These are phyloP conservation scores for Nannobrachium achirus DNA, from an alignment of 2,113 vertebrate species.

Conservation along the genomic window DNA sequence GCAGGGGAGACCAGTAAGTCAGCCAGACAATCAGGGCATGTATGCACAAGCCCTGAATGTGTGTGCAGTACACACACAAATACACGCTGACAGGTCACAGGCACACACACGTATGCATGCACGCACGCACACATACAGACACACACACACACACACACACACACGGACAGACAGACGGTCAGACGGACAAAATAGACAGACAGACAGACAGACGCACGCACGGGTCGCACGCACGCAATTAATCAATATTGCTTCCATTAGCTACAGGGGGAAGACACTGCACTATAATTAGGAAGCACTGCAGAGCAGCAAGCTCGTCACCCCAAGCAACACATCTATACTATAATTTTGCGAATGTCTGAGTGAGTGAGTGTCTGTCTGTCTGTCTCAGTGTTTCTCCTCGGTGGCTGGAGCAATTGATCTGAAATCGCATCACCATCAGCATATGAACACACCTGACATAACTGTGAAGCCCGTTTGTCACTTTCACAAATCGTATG, in stretches of 20 bases:
- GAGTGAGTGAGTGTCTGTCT: too few species aligned
- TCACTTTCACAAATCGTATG: too few species aligned
- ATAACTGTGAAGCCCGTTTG: too few species aligned
- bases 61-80: neutral
- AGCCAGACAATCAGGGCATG: slow-evolving; percentile 27
- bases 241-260: slow-evolving; percentile 73
- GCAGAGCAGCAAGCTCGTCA: slow-evolving; percentile 54
- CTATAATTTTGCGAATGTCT: too few species aligned
- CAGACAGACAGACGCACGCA: too few species aligned
- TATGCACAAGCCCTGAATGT: slow-evolving; percentile 3
- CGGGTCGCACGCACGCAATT: slow-evolving; percentile 38
- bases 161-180: too few species aligned
- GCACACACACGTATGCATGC: neutral
- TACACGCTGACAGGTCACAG: neutral
- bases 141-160: neutral
- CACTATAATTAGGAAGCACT: slow-evolving; percentile 60
- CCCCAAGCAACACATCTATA: slow-evolving; percentile 44
- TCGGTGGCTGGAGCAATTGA: too few species aligned
- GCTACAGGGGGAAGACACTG: slow-evolving; percentile 54
- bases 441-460: too few species aligned
- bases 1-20: slow-evolving; percentile 13
- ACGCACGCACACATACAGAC: neutral
- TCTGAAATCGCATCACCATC: too few species aligned
- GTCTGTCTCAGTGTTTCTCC: too few species aligned
- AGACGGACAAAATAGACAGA: too few species aligned